These are phyloP conservation scores for Criorhina ranunculi DNA, from an alignment of 2,888 invertebrate species.

Conservation along the genomic window DNA sequence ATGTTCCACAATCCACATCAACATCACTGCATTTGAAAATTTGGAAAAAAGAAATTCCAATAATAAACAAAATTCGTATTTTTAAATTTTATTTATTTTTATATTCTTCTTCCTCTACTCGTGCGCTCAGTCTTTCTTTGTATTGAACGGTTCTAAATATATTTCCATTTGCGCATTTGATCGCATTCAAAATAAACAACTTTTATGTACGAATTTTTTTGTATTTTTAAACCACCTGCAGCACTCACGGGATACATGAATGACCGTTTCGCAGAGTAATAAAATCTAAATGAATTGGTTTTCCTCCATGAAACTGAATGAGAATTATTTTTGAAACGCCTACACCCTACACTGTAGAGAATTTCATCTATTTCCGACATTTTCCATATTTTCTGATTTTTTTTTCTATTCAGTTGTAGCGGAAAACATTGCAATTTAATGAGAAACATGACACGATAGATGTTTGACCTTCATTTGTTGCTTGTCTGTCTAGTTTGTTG, in stretches of 20 bases:
- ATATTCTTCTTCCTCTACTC: not conserved
- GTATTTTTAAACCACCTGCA: slow-evolving; percentile 31
- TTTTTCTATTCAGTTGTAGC: not conserved
- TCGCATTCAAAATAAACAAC: slow-evolving; percentile 21
- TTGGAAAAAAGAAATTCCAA: slow-evolving; percentile 25
- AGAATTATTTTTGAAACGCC: not conserved
- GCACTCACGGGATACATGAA: slow-evolving; percentile 6
- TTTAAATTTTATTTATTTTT: slow-evolving; percentile 12
- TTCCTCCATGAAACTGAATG: not conserved
- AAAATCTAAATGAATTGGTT: not conserved
- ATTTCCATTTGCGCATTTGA: slow-evolving; percentile 27
- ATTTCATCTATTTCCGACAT: slow-evolving; percentile 5
- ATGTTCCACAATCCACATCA: not conserved
- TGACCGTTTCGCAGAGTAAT: not conserved
- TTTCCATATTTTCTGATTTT: slow-evolving; percentile 8
- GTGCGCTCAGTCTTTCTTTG: not conserved
- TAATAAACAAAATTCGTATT: slow-evolving; percentile 3
- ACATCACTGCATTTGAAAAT: not conserved
- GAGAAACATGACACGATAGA: slow-evolving; percentile 1
- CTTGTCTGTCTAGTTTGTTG: not conserved
- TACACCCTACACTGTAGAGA: not conserved
- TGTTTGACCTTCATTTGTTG: slow-evolving; percentile 17
- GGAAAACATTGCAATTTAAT: not conserved
- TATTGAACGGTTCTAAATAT: slow-evolving; percentile 24
- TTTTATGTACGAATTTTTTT: not conserved